Conservation (phyloP, 2,888 invertebrate species). For the Drosophila mimetica region DNA sequence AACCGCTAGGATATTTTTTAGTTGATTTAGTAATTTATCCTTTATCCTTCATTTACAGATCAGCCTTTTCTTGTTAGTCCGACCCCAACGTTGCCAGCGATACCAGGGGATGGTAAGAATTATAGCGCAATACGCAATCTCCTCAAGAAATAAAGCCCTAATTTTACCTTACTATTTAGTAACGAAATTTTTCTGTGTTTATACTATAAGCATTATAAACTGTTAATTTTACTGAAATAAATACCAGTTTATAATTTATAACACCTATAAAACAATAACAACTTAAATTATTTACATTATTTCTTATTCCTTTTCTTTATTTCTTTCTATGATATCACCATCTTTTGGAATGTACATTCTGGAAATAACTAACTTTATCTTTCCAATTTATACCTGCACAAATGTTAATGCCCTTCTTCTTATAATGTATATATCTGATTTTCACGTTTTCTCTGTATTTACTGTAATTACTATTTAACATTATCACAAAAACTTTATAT, state of each 20-base stretch:
- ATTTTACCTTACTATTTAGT: background rate
- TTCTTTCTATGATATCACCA: slow-evolving; percentile 77
- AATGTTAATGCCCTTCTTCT: slow-evolving; percentile 12
- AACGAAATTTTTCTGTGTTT: background rate
- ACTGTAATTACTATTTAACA: background rate
- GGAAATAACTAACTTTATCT: slow-evolving; percentile 53
- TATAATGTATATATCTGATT: slow-evolving; percentile 51
- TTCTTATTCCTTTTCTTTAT: slow-evolving; percentile 66
- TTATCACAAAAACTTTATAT: slow-evolving; percentile 1
- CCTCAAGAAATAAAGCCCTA: background rate
- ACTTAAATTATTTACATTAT: slow-evolving; percentile 23
- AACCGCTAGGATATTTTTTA: too few relatives aligned
- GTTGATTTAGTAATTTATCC: too few relatives aligned
- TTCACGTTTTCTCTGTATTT: slow-evolving; percentile 3
- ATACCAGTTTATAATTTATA: background rate
- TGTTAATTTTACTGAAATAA: slow-evolving; percentile 35
- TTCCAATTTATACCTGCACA: slow-evolving; percentile 7
- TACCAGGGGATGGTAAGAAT: slow-evolving; percentile 75
- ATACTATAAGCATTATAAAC: background rate
- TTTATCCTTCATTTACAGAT: slow-evolving; percentile 63
- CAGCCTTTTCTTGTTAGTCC: slow-evolving; percentile 75
- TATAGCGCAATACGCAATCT: background rate
- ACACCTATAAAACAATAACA: slow-evolving; percentile 1
- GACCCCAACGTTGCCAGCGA: slow-evolving; percentile 74
- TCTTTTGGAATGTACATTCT: slow-evolving; percentile 73